Base-by-base conservation (phyloP, 2,888 invertebrate species). In the Congeria kusceri region DNA sequence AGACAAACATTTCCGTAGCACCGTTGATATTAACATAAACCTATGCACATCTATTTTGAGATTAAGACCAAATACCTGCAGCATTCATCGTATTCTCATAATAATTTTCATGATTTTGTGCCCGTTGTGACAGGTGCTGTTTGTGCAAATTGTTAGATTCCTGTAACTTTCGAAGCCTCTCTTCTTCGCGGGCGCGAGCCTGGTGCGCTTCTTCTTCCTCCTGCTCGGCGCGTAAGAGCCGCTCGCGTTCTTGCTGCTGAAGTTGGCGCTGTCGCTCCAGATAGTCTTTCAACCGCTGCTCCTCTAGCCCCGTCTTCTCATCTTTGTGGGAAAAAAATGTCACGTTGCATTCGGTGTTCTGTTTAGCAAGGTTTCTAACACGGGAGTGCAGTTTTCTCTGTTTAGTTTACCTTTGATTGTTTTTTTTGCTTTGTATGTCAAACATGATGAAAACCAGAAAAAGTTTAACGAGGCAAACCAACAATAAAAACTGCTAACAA, bases 11-110 rank as follows among this genome's bases (percentile, higher is more conserved):
- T n/a, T n/a, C n/a, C n/a, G n/a, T n/a, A n/a, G n/a, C n/a, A n/a
- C n/a, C n/a, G n/a, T n/a, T n/a, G n/a, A n/a, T n/a, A n/a, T n/a
- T n/a, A n/a, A n/a, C n/a, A n/a, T n/a, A n/a, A n/a, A n/a, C n/a
- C 2, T 23, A 46, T 1, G n/a, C 65, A 65, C 65, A 65, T 65
- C 65, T 65, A 56, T 20, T 56, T 56, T 25, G 20, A 7, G 56
- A 28, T 32, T 25, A 69, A 1, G 18, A 9, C 53, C 9, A 3
- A 23, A 44, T 74, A 81, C 81, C 81, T 81, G 81, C 81, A 59
- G 76, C 76, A 59, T 66, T 77, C 80, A 80, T 77, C 7, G 82
- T 78, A 49, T 65, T 72, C 63, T 82, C 82, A 78, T 78, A 82
- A 58, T 66, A 53, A 49, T 77, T 81, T 13, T 77, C 81, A 62